Base-by-base conservation (phyloP, 2,888 invertebrate genomes). In the Eristalis tenax region DNA sequence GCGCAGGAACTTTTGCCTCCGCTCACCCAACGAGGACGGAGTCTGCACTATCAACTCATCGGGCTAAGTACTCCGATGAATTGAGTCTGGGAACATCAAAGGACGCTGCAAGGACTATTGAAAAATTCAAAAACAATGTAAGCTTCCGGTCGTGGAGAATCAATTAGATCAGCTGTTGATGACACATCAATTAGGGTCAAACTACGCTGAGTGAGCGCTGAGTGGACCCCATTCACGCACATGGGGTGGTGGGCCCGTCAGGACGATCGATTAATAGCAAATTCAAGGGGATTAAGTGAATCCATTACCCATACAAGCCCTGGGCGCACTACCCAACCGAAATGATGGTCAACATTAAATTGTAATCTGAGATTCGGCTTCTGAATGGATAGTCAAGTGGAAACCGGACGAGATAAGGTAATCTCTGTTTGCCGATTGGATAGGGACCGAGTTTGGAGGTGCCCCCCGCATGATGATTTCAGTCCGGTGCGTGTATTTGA, bases 141-240 rank as follows among this genome's bases (percentile, higher is more conserved):
- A 22, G 32, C 28, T 13, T 63, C 28, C 40, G 61, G 43, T 73
- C 63, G 61, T 73, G 22, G 63, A 68, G 50, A 50, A 28, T 68
- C 68, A 68, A 68, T 76, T 61, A 68, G 43, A 76, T 61, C 68
- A 76, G 61, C 76, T 61, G 76, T 35, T 76, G 61, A 68, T 18
- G 76, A 69, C 77, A 69, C 63, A 65, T 78, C 78, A 70, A 78
- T 78, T 78, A 65, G 38, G 70, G 18, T 22, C n/a, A 18, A n/a
- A 18, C 18, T 50, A 22, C 59, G 18, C 22, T 26, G 23, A 11
- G 59, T 43, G 43, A n/a, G 50, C 50, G 50, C 43, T 50, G 50
- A 50, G 50, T 50, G 50, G n/a, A n/a, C 26, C 18, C 18, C 8
- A 1, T 6, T 4, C 38, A 8, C 35, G 35, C 35, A 35, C 35